phyloP scores from a whole-genome alignment of 2,888 invertebrate species.

The Bembecia ichneumoniformis region DNA sequence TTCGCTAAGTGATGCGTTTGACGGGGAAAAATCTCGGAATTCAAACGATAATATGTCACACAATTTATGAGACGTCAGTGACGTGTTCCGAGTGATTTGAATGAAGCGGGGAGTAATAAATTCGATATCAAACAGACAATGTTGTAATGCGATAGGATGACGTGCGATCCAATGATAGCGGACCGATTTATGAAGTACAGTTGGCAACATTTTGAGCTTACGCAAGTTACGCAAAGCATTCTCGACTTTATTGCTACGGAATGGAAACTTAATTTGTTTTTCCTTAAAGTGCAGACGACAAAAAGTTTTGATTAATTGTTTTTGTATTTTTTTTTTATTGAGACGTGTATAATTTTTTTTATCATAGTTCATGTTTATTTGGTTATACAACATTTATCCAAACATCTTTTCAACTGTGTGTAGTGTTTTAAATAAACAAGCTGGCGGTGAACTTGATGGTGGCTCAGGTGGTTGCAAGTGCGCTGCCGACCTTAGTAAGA shows the following conservation, averaged over 20 bases:
- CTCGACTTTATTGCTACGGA: background rate
- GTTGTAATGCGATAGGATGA: constrained; percentile 59
- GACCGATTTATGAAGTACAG: constrained; percentile 49
- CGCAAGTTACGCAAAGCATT: constrained; percentile 14
- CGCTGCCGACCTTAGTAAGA: too few species aligned
- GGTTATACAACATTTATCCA: too few species aligned
- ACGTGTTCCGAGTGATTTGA: constrained; percentile 52
- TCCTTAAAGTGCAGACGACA: too few species aligned
- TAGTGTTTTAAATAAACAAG: too few species aligned
- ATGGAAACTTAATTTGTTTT: background rate
- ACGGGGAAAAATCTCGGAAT: constrained; percentile 42
- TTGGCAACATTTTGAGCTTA: background rate
- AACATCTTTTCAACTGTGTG: too few species aligned
- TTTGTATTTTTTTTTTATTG: too few species aligned
- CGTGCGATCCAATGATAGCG: constrained; percentile 50
- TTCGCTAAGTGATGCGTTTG: background rate
- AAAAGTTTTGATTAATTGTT: too few species aligned
- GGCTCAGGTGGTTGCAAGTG: too few species aligned
- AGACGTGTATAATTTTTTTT: too few species aligned
- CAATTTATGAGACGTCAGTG: constrained; percentile 59
- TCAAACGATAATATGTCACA: constrained; percentile 61
- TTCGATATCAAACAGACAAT: constrained; percentile 61
- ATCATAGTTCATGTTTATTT: too few species aligned
- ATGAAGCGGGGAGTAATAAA: constrained; percentile 35
- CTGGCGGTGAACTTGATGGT: too few species aligned